phyloP scores from a whole-genome alignment of 2,797 vertebrate genomes.

The Mormyrus hasselquistii region DNA sequence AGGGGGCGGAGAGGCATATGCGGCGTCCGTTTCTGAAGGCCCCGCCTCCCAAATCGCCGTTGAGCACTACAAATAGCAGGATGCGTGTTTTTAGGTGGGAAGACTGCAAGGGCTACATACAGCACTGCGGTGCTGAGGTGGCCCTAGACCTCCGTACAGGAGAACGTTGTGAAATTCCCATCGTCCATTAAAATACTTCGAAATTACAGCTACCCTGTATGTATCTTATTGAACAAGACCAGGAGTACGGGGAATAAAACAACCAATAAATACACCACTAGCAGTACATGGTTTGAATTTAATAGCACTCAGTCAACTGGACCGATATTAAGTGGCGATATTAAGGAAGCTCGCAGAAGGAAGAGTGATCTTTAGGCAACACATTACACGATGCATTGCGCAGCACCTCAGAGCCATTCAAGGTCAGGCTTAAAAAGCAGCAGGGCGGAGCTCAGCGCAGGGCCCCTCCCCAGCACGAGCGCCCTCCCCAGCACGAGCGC shows the following conservation, averaged over 20 bases:
- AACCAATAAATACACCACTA: not conserved
- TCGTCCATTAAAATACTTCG: not conserved
- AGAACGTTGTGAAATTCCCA: not conserved
- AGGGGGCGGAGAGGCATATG: slow-evolving; percentile 80
- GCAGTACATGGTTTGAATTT: not conserved
- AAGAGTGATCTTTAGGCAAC: not conserved
- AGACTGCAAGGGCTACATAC: not conserved
- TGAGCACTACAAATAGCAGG: slow-evolving; percentile 69
- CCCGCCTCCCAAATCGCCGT: slow-evolving; percentile 86
- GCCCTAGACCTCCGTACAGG: not conserved
- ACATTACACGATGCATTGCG: not conserved
- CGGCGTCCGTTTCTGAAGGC: slow-evolving; percentile 90
- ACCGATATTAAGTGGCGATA: not conserved
- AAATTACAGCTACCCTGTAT: not conserved
- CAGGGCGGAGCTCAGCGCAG: not conserved
- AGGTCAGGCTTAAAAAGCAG: not conserved
- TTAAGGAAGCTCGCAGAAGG: not conserved
- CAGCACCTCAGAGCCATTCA: not conserved
- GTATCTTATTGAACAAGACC: not conserved
- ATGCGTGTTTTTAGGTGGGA: not conserved
- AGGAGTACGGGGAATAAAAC: not conserved
- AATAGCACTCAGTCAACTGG: not conserved
- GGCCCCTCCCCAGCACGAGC: not conserved
- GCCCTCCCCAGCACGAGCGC: too few relatives aligned
- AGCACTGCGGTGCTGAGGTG: not conserved